phyloP scores from a whole-genome alignment of 1,140 invertebrate genomes.

The Nymphalis io region DNA sequence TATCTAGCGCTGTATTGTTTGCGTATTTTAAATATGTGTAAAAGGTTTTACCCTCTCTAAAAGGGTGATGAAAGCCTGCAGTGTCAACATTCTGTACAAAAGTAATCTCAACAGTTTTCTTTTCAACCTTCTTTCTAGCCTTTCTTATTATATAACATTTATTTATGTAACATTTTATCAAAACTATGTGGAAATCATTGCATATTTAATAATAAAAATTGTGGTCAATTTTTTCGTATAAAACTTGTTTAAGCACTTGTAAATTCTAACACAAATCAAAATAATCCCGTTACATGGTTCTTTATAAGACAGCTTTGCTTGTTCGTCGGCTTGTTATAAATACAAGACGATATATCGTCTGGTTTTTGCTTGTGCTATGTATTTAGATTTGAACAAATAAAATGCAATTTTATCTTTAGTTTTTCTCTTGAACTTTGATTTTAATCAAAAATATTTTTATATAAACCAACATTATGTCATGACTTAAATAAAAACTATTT shows the following conservation, averaged over 20 bases:
- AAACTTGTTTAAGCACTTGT: not conserved
- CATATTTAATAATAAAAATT: not conserved
- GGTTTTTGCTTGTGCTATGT: not conserved
- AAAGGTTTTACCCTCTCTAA: slow-evolving; percentile 70
- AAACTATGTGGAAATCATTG: no score
- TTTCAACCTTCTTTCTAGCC: slow-evolving; percentile 34
- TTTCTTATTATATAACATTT: slow-evolving; percentile 4
- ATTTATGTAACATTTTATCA: not conserved
- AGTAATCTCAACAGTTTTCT: slow-evolving; percentile 71
- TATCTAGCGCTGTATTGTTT: slow-evolving; percentile 58
- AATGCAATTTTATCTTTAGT: no score
- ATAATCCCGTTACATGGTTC: not conserved
- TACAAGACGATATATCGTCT: not conserved
- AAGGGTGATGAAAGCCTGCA: slow-evolving; percentile 77
- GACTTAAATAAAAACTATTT: no score
- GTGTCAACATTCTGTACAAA: slow-evolving; percentile 74
- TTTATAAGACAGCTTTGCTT: not conserved
- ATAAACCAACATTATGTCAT: no score
- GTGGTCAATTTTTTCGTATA: not conserved
- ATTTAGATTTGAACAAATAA: not conserved
- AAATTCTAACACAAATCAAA: slow-evolving; percentile 4
- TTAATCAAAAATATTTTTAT: no score
- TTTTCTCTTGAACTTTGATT: no score
- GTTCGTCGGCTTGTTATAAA: not conserved
- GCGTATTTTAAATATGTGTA: slow-evolving; percentile 76